Evolutionary conservation across 2,797 vertebrate species (phyloP).

Genomic region (Bufotes viridis): DNA sequence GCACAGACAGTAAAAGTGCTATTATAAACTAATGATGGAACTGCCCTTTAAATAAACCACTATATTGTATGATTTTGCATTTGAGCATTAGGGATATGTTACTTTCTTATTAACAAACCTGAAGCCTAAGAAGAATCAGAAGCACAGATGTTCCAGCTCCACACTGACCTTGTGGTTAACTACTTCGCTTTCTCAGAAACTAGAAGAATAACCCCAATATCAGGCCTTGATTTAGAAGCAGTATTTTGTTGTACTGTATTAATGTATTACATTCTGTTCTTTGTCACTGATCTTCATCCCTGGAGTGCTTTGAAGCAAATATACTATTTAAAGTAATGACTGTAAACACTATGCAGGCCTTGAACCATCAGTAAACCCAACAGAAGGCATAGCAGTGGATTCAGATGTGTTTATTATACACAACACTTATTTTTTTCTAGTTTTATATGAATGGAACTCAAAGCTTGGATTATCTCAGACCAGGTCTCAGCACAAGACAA

Average conservation of each 20-base stretch:
- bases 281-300: background rate
- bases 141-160: too few species aligned
- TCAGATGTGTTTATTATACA: background rate
- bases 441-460: background rate
- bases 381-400: too few species aligned
- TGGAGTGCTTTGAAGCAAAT: background rate
- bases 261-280: background rate
- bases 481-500: background rate
- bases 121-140: background rate
- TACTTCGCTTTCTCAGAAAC: background rate
- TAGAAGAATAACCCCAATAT: background rate
- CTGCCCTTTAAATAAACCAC: too few species aligned
- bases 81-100: background rate
- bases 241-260: background rate
- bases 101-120: background rate
- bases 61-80: background rate
- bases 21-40: too few species aligned
- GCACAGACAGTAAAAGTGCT: too few species aligned
- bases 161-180: background rate
- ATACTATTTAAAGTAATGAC: background rate
- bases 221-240: background rate
- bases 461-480: too few species aligned
- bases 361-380: background rate
- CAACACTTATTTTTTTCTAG: background rate
- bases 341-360: background rate